Conservation (phyloP, 2,888 invertebrate species). For the Ommatoiulus sabulosus region DNA sequence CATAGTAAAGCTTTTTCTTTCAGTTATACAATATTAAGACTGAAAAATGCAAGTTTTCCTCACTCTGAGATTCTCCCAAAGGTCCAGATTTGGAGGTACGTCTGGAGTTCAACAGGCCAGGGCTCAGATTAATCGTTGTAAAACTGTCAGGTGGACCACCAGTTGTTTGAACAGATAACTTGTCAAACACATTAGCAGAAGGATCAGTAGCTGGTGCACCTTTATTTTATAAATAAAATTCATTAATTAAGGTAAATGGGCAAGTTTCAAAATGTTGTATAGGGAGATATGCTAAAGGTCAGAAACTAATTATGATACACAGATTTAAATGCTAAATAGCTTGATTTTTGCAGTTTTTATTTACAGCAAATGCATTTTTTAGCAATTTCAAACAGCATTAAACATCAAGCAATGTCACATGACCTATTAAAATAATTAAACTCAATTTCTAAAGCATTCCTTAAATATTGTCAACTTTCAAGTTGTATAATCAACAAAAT, state of each 20-base stretch:
- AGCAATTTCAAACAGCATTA: no score
- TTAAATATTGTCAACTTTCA: no score
- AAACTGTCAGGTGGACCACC: conserved; percentile 74
- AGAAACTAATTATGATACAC: no score
- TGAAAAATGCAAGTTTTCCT: not conserved
- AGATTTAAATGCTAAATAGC: no score
- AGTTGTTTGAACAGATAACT: conserved; percentile 72
- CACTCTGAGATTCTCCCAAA: conserved; percentile 58
- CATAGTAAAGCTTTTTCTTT: not conserved
- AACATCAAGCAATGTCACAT: no score
- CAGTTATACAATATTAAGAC: not conserved
- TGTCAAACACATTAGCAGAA: conserved; percentile 75
- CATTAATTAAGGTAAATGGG: not conserved
- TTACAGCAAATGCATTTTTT: no score
- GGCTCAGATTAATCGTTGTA: conserved; percentile 76
- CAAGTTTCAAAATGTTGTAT: no score
- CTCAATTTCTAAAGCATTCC: no score
- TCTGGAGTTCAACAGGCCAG: conserved; percentile 69
- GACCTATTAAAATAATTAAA: no score
- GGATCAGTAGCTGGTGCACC: conserved; percentile 54
- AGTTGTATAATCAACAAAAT: no score
- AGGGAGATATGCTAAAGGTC: no score
- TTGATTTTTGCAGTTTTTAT: no score
- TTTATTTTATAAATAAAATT: conserved; percentile 21
- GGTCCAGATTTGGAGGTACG: conserved; percentile 57